phyloP scores from a whole-genome alignment of 2,797 vertebrate genomes.

The Propithecus perrieri region DNA sequence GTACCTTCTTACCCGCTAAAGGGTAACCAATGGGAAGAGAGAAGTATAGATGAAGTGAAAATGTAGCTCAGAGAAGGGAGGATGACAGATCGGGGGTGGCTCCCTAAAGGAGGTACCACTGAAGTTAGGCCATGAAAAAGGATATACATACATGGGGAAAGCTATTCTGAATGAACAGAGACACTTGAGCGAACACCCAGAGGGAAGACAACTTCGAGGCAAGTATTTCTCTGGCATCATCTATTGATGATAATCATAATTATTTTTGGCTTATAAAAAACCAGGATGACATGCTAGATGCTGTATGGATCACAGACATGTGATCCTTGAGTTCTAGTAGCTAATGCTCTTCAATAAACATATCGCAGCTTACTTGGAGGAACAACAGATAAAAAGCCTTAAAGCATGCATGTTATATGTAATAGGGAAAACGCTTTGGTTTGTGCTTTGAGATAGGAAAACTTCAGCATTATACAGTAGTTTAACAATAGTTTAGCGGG shows the following conservation, averaged over 20 bases:
- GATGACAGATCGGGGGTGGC: background rate
- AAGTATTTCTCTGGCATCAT: background rate
- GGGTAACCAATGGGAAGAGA: background rate
- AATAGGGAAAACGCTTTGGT: background rate
- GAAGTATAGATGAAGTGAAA: background rate
- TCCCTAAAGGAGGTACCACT: background rate
- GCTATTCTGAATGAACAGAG: background rate
- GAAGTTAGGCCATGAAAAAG: background rate
- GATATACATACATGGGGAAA: background rate
- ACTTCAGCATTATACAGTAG: background rate
- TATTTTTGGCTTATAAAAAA: background rate
- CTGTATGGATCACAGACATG: background rate
- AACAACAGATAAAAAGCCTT: background rate
- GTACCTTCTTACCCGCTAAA: background rate
- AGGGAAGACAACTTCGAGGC: background rate
- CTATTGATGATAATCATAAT: background rate
- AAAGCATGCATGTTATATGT: background rate
- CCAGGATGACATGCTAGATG: background rate
- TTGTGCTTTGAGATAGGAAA: constrained; percentile 30
- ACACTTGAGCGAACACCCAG: background rate
- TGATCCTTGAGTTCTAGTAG: background rate
- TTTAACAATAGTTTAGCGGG: background rate
- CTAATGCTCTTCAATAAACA: background rate
- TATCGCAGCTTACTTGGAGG: background rate
- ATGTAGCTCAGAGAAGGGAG: background rate